Percentiles rank a stretch among this genome's conserved stretches.
Evolutionary conservation across 2,888 invertebrate species (phyloP).

Genomic region (Odontothrips loti): DNA sequence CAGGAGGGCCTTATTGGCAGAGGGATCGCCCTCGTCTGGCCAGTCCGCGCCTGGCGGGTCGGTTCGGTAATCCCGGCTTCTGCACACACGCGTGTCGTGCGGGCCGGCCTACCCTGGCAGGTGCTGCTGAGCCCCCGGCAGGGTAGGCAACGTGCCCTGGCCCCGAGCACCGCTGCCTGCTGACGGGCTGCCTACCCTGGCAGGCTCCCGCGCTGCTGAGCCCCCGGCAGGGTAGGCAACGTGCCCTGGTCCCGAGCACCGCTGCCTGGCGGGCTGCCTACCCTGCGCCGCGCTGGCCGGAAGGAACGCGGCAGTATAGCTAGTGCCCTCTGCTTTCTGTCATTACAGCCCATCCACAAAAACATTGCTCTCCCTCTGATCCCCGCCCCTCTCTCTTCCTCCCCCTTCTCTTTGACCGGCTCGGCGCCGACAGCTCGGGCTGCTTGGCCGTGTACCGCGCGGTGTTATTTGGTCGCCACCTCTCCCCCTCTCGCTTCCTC

Average conservation of each 20-base stretch:
- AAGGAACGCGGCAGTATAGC: too few relatives aligned
- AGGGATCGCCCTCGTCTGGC: too few relatives aligned
- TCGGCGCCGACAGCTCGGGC: background rate
- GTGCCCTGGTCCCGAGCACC: background rate
- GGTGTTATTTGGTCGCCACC: constrained; percentile 8
- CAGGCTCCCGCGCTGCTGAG: background rate
- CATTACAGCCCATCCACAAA: too few relatives aligned
- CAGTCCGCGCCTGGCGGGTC: too few relatives aligned
- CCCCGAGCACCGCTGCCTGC: too few relatives aligned
- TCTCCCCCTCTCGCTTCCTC: background rate
- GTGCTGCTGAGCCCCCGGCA: background rate
- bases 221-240: background rate
- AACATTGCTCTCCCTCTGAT: too few relatives aligned
- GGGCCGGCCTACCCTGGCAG: too few relatives aligned
- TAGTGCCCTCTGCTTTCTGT: too few relatives aligned
- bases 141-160: background rate
- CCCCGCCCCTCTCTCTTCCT: background rate
- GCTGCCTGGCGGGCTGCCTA: background rate
- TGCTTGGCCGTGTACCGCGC: background rate
- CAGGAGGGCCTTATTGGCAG: too few relatives aligned
- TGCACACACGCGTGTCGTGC: too few relatives aligned
- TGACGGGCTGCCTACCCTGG: too few relatives aligned
- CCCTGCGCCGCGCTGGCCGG: background rate
- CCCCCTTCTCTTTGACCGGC: background rate
- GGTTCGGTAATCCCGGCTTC: too few relatives aligned